A percentile compares a stretch with the other conserved stretches of the same genome.
These are phyloP conservation scores for Poecilia picta DNA, from an alignment of 2,797 vertebrate genomes.

Conservation along the genomic window DNA sequence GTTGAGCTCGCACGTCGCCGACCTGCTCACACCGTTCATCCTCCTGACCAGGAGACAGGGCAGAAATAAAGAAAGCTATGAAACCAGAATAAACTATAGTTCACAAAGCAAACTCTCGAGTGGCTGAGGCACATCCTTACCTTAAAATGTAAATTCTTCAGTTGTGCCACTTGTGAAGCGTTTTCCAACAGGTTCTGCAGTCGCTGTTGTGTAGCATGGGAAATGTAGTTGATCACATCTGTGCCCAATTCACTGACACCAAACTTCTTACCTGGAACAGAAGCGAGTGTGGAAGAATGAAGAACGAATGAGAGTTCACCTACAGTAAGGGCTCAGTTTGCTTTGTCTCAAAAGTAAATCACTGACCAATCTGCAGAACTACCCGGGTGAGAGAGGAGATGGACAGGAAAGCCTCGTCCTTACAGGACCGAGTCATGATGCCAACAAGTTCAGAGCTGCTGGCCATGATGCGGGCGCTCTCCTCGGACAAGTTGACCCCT, in stretches of 20 bases:
- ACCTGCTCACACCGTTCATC: slow-evolving; percentile 88
- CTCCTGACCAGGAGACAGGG: slow-evolving; percentile 78
- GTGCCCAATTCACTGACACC: slow-evolving; percentile 90
- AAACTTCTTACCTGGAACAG: slow-evolving; percentile 87
- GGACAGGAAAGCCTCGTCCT: slow-evolving; percentile 92
- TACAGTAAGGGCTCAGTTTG: background rate
- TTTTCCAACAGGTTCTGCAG: slow-evolving; percentile 91
- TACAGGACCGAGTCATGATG: slow-evolving; percentile 91
- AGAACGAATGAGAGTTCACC: background rate
- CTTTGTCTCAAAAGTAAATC: background rate
- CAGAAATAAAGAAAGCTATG: background rate
- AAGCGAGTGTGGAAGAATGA: background rate
- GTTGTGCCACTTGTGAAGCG: slow-evolving; percentile 90
- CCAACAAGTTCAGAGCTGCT: slow-evolving; percentile 94
- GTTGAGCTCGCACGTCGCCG: slow-evolving; percentile 89
- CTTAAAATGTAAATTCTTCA: slow-evolving; percentile 90
- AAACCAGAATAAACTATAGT: background rate
- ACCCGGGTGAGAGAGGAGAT: slow-evolving; percentile 85
- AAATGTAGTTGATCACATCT: slow-evolving; percentile 92
- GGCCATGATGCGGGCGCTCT: slow-evolving; percentile 93
- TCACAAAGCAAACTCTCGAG: background rate
- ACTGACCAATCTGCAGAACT: slow-evolving; percentile 90
- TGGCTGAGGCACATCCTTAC: slow-evolving; percentile 70
- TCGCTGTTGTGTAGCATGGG: slow-evolving; percentile 90
- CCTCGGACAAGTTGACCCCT: slow-evolving; percentile 93